Conservation (phyloP, 2,888 invertebrate species). For the Proisotoma minuta region DNA sequence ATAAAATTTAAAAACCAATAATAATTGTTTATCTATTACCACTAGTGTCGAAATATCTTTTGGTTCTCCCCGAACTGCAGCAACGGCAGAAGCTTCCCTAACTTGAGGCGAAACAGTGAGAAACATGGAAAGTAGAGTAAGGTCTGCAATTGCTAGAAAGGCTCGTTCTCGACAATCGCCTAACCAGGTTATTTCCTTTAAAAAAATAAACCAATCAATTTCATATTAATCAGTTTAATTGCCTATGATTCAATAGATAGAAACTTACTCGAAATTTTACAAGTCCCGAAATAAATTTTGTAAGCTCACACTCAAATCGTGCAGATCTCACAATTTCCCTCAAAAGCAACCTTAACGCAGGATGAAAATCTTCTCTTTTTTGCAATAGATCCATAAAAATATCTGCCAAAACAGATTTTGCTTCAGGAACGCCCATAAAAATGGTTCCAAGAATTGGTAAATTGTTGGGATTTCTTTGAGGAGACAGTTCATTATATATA, state of each 20-base stretch:
- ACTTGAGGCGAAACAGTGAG: slow-evolving; percentile 72
- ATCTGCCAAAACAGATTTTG: slow-evolving; percentile 77
- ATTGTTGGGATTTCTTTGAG: slow-evolving; percentile 85
- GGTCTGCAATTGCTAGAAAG: slow-evolving; percentile 75
- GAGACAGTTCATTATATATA: slow-evolving; percentile 88
- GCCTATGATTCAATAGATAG: background rate
- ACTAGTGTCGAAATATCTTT: slow-evolving; percentile 38
- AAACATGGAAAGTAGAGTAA: slow-evolving; percentile 79
- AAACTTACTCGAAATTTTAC: slow-evolving; percentile 55
- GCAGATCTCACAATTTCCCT: slow-evolving; percentile 84
- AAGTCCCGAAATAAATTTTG: slow-evolving; percentile 72
- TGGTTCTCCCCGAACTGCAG: slow-evolving; percentile 54
- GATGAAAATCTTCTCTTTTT: slow-evolving; percentile 82
- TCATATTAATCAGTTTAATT: slow-evolving; percentile 47
- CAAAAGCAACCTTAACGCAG: slow-evolving; percentile 76
- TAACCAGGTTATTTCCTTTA: slow-evolving; percentile 23
- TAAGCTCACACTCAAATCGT: slow-evolving; percentile 72
- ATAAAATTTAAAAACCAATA: background rate
- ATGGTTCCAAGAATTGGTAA: slow-evolving; percentile 85
- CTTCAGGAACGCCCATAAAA: slow-evolving; percentile 78
- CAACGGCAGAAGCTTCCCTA: slow-evolving; percentile 63
- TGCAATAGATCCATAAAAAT: slow-evolving; percentile 76
- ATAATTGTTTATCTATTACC: slow-evolving; percentile 21
- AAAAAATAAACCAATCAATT: slow-evolving; percentile 17
- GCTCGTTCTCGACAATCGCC: slow-evolving; percentile 62